Evolutionary conservation across 35 echinoderm and acorn worm genomes (phyloP).

Genomic region (Heliocidaris erythrogramma): DNA sequence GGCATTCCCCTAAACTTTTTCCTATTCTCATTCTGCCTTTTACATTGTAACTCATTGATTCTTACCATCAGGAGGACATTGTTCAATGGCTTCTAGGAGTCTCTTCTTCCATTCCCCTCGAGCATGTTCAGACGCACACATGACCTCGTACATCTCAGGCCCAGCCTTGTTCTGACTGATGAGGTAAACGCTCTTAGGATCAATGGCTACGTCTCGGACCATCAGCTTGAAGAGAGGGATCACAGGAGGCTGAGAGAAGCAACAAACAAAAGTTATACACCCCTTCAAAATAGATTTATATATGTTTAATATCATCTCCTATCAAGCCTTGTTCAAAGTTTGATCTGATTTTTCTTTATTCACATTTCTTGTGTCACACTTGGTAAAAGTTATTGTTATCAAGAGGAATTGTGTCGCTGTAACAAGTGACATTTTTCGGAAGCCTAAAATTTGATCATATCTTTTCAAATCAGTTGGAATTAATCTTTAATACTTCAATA

Average conservation of each 20-base stretch:
- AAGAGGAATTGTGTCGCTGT: too few species aligned
- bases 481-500: too few species aligned
- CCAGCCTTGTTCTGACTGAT: constrained; percentile 85
- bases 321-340: neutral
- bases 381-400: too few species aligned
- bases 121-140: constrained; percentile 59
- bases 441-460: too few species aligned
- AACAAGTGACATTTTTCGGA: too few species aligned
- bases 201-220: constrained; percentile 91
- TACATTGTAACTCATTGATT: neutral
- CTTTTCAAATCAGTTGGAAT: too few species aligned
- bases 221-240: constrained; percentile 90
- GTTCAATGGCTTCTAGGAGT: constrained; percentile 69
- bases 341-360: neutral
- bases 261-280: neutral
- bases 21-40: too few species aligned
- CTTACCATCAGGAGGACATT: constrained; percentile 82
- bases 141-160: constrained; percentile 98
- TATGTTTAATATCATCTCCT: neutral
- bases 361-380: too few species aligned
- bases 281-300: neutral
- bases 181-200: constrained; percentile 94
- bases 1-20: too few species aligned
- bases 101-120: constrained; percentile 77
- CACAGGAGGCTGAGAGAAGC: constrained; percentile 69